Conservation (phyloP, 2,888 invertebrate species). For the Phalangium opilio region DNA sequence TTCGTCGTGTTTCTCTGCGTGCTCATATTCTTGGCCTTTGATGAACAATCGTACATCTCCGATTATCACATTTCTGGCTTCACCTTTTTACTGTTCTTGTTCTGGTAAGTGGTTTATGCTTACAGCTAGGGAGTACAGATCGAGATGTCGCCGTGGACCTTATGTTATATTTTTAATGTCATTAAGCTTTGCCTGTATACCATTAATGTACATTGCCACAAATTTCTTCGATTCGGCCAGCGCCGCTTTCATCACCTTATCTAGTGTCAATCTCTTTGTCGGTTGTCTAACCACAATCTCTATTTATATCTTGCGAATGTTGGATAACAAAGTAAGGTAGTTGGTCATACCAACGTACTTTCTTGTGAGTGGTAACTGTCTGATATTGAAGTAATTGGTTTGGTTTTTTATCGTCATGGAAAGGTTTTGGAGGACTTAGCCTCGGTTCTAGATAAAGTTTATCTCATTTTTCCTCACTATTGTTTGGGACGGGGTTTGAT, state of each 20-base stretch:
- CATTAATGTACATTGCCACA: conserved; percentile 37
- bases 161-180: too few relatives aligned
- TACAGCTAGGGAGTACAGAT: too few relatives aligned
- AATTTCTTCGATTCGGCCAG: conserved; percentile 36
- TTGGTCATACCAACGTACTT: too few relatives aligned
- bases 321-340: conserved; percentile 31
- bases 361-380: too few relatives aligned
- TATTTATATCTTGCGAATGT: conserved; percentile 54
- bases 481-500: conserved; percentile 66
- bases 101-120: too few relatives aligned
- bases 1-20: conserved; percentile 39
- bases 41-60: conserved; percentile 61
- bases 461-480: conserved; percentile 70
- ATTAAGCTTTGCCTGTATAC: conserved; percentile 34
- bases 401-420: too few relatives aligned
- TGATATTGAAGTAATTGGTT: too few relatives aligned
- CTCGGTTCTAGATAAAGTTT: conserved; percentile 32
- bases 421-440: conserved; percentile 36
- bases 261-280: conserved; percentile 32
- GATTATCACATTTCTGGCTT: conserved; percentile 55
- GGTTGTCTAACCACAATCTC: conserved; percentile 42
- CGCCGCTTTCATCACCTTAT: conserved; percentile 35
- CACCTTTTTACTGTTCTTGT: conserved; percentile 33
- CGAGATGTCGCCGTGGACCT: too few relatives aligned
- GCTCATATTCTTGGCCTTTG: conserved; percentile 55